These are phyloP conservation scores for Xenopus borealis DNA, from an alignment of 2,113 vertebrate genomes.

Conservation along the genomic window DNA sequence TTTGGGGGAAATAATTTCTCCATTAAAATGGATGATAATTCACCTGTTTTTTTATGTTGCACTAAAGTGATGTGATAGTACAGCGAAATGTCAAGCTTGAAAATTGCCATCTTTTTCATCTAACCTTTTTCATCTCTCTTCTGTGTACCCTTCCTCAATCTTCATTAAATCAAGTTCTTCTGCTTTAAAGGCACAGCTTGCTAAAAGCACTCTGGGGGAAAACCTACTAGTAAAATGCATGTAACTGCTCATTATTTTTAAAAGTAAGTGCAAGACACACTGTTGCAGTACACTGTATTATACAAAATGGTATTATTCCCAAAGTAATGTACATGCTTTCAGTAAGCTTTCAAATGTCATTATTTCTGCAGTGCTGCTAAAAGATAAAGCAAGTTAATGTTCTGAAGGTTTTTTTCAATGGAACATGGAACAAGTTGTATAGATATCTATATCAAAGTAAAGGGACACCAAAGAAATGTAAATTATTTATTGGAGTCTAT, in stretches of 20 bases:
- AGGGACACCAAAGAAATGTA: too few relatives aligned
- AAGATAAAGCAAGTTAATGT: too few relatives aligned
- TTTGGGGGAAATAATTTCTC: too few relatives aligned
- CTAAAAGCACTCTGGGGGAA: conserved; percentile 56
- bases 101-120: conserved; percentile 49
- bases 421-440: too few relatives aligned
- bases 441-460: too few relatives aligned
- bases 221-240: conserved; percentile 45
- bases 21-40: too few relatives aligned
- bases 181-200: conserved; percentile 47
- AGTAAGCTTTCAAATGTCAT: background rate
- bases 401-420: too few relatives aligned
- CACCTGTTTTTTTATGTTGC: conserved; percentile 1
- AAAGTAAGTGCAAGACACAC: conserved; percentile 20
- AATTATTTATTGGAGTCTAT: too few relatives aligned
- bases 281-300: conserved; percentile 47
- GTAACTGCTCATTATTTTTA: conserved; percentile 54
- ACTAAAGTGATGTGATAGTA: conserved; percentile 42
- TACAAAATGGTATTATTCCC: too few relatives aligned
- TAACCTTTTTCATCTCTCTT: conserved; percentile 51
- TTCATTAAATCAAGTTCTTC: conserved; percentile 48
- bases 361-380: too few relatives aligned
- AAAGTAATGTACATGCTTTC: background rate
- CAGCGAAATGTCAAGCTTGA: conserved; percentile 55
- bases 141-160: conserved; percentile 38